Conservation (phyloP, 2,113 vertebrate genomes). For the Myrmophylax atrothorax region DNA sequence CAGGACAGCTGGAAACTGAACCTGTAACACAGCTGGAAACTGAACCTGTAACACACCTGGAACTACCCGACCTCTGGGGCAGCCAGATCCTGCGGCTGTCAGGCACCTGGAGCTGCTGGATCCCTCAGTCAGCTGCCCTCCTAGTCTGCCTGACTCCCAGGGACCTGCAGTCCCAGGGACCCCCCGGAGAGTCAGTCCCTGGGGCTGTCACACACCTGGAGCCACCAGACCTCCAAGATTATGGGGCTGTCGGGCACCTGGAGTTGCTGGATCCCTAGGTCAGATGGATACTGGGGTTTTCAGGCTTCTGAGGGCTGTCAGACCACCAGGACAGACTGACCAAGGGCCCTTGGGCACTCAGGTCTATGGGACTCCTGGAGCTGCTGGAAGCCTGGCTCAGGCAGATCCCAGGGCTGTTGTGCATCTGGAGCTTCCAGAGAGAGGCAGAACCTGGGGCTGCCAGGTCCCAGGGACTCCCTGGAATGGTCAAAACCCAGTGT, state of each 20-base stretch:
- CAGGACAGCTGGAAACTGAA: background rate
- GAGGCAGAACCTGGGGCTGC: background rate
- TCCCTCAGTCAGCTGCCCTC: background rate
- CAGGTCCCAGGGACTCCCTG: background rate
- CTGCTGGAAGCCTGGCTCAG: background rate
- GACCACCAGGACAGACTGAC: background rate
- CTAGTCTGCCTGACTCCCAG: background rate
- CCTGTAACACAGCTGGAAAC: background rate
- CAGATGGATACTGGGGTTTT: too few relatives aligned
- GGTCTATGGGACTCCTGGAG: background rate
- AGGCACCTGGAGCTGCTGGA: too few relatives aligned
- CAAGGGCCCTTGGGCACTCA: background rate
- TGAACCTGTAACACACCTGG: background rate
- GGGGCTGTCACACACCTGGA: background rate
- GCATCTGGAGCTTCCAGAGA: background rate
- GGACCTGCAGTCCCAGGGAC: background rate
- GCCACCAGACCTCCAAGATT: background rate
- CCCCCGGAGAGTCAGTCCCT: too few relatives aligned
- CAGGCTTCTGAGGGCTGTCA: background rate
- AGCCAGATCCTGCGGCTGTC: background rate
- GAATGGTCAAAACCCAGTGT: background rate
- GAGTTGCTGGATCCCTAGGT: background rate
- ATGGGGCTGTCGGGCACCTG: background rate
- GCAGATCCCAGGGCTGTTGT: background rate
- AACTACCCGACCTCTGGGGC: background rate